phyloP scores from a whole-genome alignment of 2,797 vertebrate genomes.

The Brachyalestes nurse region DNA sequence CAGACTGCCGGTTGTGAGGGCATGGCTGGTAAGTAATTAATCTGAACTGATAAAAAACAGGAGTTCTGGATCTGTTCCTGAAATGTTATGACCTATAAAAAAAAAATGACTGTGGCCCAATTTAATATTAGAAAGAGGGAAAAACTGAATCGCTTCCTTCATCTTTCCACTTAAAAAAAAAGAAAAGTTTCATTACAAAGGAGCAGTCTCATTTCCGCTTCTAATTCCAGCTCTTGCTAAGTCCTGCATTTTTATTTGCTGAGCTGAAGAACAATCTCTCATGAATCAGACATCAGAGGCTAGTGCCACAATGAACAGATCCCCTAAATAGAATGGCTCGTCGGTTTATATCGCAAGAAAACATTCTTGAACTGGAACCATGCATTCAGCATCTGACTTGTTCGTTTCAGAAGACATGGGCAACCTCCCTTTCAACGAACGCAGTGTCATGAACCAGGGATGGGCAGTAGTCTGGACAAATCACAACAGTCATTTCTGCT shows the following conservation, averaged over 20 bases:
- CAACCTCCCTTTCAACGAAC: too few relatives aligned
- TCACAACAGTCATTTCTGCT: too few relatives aligned
- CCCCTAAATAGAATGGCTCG: neutral
- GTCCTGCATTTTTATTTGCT: neutral
- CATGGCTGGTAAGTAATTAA: constrained; percentile 70
- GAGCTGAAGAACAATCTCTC: neutral
- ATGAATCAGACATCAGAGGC: constrained; percentile 1
- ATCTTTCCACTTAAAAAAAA: neutral
- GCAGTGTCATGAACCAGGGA: too few relatives aligned
- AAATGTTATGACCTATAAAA: neutral
- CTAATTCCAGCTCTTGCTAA: constrained; percentile 2
- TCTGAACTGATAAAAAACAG: constrained; percentile 68
- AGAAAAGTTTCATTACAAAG: neutral
- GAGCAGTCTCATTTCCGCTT: neutral
- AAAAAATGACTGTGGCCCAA: neutral
- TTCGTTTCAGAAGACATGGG: too few relatives aligned
- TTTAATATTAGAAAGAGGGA: constrained; percentile 14
- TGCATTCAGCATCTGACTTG: too few relatives aligned
- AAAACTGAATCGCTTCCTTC: neutral
- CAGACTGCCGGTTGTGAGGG: constrained; percentile 1
- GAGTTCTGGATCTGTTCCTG: constrained; percentile 33
- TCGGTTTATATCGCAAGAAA: neutral
- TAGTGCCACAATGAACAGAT: neutral
- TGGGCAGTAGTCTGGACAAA: too few relatives aligned
- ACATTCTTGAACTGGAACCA: neutral